These are phyloP conservation scores for Argopecten irradians DNA, from an alignment of 1,140 invertebrate genomes.

Conservation along the genomic window DNA sequence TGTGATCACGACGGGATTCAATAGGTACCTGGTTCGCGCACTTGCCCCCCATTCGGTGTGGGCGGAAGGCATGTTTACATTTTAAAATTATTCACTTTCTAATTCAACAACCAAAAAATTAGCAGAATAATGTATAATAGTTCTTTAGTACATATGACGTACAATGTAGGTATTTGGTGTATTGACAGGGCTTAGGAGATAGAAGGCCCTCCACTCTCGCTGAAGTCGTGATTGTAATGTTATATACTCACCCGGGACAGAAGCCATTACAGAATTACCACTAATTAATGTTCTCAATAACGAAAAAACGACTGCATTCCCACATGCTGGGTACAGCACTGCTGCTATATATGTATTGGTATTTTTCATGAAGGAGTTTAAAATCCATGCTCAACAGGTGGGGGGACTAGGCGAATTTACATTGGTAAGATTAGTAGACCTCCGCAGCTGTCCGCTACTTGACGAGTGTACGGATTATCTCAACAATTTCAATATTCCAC, in stretches of 20 bases:
- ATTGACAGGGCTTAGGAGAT: not conserved
- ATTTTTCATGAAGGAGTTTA: not conserved
- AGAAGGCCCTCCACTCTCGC: not conserved
- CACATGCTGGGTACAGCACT: not conserved
- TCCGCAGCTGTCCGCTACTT: not conserved
- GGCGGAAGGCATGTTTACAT: not conserved
- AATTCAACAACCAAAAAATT: not conserved
- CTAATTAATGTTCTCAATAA: slow-evolving; percentile 2
- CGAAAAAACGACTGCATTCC: not conserved
- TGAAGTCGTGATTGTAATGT: not conserved
- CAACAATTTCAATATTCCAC: slow-evolving; percentile 8
- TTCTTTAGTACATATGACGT: not conserved
- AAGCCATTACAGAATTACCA: not conserved
- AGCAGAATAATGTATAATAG: not conserved
- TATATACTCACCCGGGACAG: not conserved
- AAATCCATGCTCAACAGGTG: not conserved
- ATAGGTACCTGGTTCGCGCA: not conserved
- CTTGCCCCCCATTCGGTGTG: not conserved
- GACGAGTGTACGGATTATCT: not conserved
- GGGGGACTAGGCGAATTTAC: not conserved
- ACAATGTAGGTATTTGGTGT: not conserved
- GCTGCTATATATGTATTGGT: not conserved
- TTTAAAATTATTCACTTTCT: not conserved
- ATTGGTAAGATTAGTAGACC: not conserved
- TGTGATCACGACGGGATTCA: not conserved